Base-by-base conservation (phyloP, 2,797 vertebrate genomes). In the Protonibea diacanthus region DNA sequence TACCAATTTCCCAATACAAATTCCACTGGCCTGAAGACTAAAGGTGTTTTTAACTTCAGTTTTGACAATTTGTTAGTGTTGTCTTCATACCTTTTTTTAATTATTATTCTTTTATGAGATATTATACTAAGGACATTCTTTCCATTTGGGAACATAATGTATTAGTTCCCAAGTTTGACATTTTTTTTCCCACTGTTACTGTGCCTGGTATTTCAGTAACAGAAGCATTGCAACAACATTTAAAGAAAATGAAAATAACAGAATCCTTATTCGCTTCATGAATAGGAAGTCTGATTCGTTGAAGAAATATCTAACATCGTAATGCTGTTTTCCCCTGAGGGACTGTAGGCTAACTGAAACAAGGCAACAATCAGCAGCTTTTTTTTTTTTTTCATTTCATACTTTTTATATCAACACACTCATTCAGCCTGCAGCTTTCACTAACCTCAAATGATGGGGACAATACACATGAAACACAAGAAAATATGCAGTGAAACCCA, bases 341-440 rank as follows among this genome's bases (percentile, higher is more conserved):
- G 45, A 58, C 47, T 47, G 15, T 27, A 21, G 49, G 55, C 18
- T 18, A 66, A 63, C 61, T 55, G 62, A 60, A 76, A 53, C 44
- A 44, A 62, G 4, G 14, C 40, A 56, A 38, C 52, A 55, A 71
- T 48, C 44, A 61, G 49, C 60, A 10, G 33, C 33, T 9, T 33
- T 33, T 70, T 33, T 68, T 74, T 70, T 33, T 25, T 21, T 74
- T 69, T 64, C n/a, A 70, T 71, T 68, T 76, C 17, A 56, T 10
- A 73, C 13, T 53, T 64, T 44, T 70, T n/a, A 52, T 47, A 58
- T 18, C 48, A 79, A 48, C 47, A 44, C 1, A 2, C 5, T 64
- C 42, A 27, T 61, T 55, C 18, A 70, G 45, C 38, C 65, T 57
- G 44, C 12, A 59, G 55, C 51, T 9, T 62, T 75, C 33, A 21